Base-by-base conservation (phyloP, 2,113 vertebrate species). In the Benitochromis conjunctus region DNA sequence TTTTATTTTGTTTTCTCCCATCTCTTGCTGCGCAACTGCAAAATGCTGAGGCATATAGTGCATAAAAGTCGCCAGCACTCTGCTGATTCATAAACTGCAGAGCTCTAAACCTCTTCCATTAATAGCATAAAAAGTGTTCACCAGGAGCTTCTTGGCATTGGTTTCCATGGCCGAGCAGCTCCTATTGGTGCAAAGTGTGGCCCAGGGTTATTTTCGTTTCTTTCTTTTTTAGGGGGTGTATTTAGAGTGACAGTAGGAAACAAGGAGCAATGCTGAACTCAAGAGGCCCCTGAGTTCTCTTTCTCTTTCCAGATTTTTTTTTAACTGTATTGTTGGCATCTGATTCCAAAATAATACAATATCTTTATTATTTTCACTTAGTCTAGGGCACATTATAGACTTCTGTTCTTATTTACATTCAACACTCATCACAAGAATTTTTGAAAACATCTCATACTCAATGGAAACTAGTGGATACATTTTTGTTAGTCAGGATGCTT, bases 391-490 rank as follows among this genome's bases (percentile, higher is more conserved):
- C 14, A 5, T 51, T 74, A 29, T 74, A 19, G 24, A 18, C 24
- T 48, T 71, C 3, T 48, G 38, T 74, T 48, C 41, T 3, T 48
- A 48, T 29, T 71, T 46, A 43, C 66, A 48, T 29, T 48, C 14
- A 74, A 46, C 38, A 69, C 64, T 46, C 3, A 48, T 46, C 41
- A 74, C 66, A 74, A 11, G 66, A 71, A 46, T 74, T 36, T 74
- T 74, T 48, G 21, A 21, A 74, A 48, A 29, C 9, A 11, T 26
- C 3, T 48, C 9, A 29, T 46, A 29, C 46, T 74, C 3, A 74
- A 26, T 74, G 21, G 21, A 51, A 31, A 18, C 46, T 51, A 29
- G 24, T 31, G 43, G 26, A 76, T 76, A 76, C 7, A 11, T 19
- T 51, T 21, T 26, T 46, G 13, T 24, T 43, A 7, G 7, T 31